phyloP scores from a whole-genome alignment of 2,113 vertebrate species.

The Sinocyclocheilus rhinocerous region DNA sequence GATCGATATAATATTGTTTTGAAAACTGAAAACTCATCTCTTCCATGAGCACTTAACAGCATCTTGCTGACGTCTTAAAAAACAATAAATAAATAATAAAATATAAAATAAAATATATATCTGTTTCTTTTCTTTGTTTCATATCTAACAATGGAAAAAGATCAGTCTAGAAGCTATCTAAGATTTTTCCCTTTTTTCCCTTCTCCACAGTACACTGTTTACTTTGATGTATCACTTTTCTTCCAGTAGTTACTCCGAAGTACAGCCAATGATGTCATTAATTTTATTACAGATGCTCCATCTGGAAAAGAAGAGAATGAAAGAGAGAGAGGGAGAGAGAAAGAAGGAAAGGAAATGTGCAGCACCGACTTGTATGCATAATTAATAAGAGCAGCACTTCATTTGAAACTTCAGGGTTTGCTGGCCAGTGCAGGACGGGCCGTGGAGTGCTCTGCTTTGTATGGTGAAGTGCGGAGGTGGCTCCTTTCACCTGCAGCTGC shows the following conservation, averaged over 20 bases:
- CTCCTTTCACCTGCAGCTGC: constrained; percentile 58
- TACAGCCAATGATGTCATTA: constrained; percentile 82
- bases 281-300: constrained; percentile 82
- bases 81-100: too few relatives aligned
- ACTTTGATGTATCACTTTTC: constrained; percentile 78
- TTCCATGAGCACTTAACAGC: too few relatives aligned
- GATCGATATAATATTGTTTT: too few relatives aligned
- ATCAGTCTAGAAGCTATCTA: not conserved
- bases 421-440: constrained; percentile 69
- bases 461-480: constrained; percentile 49
- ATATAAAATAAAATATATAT: too few relatives aligned
- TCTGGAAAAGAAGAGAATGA: constrained; percentile 67
- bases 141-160: constrained; percentile 8
- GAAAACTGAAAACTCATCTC: not conserved
- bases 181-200: not conserved
- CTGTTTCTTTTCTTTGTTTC: not conserved
- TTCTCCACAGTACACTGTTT: constrained; percentile 49
- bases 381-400: constrained; percentile 82
- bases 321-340: constrained; percentile 57
- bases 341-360: constrained; percentile 75
- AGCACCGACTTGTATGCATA: constrained; percentile 81
- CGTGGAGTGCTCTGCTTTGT: constrained; percentile 33
- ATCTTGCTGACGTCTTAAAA: too few relatives aligned
- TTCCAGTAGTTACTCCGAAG: constrained; percentile 78
- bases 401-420: constrained; percentile 81